Base-by-base conservation (phyloP, 2,888 invertebrate species). In the Clunio marinus region DNA sequence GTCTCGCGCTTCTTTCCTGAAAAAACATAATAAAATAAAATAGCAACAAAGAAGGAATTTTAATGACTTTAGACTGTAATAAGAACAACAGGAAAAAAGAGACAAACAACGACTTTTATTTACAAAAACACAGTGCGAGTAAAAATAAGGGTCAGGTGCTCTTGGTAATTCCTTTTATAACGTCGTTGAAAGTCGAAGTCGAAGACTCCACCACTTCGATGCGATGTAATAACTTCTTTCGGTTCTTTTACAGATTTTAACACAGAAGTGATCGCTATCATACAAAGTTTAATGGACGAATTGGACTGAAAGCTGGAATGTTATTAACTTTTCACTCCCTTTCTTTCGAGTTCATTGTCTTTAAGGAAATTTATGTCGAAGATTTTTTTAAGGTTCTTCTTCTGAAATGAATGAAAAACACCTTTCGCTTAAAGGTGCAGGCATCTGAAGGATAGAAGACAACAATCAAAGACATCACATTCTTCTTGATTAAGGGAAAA, bases 61-160 rank as follows among this genome's bases (percentile, higher is more conserved):
- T 66, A 66, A 66, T 66, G 66, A 55, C 66, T 66, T 66, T 51
- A 25, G 17, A 62, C 8, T 15, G 24, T 22, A 24, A 22, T 4
- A 15, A 60, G 37, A 20, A 28, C 35, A 59, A 17, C 10, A 35
- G 17, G n/a, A n/a, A n/a, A n/a, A n/a, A n/a, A n/a, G n/a, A n/a
- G n/a, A n/a, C n/a, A n/a, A n/a, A n/a, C n/a, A n/a, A n/a, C n/a
- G n/a, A n/a, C n/a, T n/a, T n/a, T n/a, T n/a, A n/a, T n/a, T n/a
- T n/a, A 10, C 1, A 1, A 24, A 35, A 17, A 60, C 35, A 35
- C 60, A 60, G 20, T 17, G 45, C 45, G 35, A 55, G 20, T 8
- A 13, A 22, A 51, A 66, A 66, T 66, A 55, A 66, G 66, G 66
- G 66, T 66, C 66, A 66, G 66, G 66, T 66, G 66, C 66, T 45